These are phyloP conservation scores for Oophaga sylvatica DNA, from an alignment of 2,797 vertebrate species.

Conservation along the genomic window DNA sequence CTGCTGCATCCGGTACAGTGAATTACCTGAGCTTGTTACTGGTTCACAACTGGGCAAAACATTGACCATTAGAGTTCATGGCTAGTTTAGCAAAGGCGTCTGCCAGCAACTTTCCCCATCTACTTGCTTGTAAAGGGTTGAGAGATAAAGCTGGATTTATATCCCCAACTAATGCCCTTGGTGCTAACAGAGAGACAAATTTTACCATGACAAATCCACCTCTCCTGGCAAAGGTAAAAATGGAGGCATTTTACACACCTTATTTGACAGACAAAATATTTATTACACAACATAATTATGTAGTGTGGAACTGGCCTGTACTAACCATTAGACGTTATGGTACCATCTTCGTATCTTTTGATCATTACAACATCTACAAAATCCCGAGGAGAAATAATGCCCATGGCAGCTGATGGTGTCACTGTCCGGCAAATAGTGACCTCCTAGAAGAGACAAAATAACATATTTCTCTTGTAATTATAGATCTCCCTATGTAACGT, in stretches of 20 bases:
- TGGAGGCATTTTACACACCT: not conserved
- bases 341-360: slow-evolving; percentile 86
- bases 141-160: not conserved
- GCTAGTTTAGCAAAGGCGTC: not conserved
- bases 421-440: slow-evolving; percentile 84
- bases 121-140: not conserved
- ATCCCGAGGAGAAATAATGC: slow-evolving; percentile 90
- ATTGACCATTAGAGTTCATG: not conserved
- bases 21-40: not conserved
- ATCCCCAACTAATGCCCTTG: not conserved
- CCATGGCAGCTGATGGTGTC: slow-evolving; percentile 91
- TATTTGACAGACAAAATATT: not conserved
- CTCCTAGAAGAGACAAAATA: slow-evolving; percentile 71
- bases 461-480: not conserved
- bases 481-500: not conserved
- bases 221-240: not conserved
- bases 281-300: not conserved
- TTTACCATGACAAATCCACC: not conserved
- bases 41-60: not conserved
- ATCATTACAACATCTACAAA: slow-evolving; percentile 90
- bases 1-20: not conserved
- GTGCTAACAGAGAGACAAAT: not conserved
- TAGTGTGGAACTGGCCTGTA: not conserved
- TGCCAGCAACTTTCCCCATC: not conserved
- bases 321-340: slow-evolving; percentile 86